phyloP scores from a whole-genome alignment of 2,888 invertebrate genomes.

The Luperina nickerlii region DNA sequence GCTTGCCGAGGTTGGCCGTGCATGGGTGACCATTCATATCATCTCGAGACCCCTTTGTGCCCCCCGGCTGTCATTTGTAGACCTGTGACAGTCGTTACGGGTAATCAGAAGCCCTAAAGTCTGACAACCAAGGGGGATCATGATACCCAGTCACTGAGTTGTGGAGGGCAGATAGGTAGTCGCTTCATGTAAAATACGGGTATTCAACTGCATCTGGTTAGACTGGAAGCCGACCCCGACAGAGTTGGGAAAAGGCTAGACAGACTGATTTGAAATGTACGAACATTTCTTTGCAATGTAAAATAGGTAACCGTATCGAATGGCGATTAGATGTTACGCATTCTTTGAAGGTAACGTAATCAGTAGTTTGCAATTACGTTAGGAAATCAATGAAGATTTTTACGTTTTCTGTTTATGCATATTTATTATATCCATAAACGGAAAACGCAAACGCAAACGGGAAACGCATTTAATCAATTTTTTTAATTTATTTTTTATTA shows the following conservation, averaged over 20 bases:
- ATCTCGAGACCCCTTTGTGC: neutral
- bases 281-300: neutral
- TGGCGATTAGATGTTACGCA: neutral
- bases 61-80: no score
- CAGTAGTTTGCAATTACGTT: neutral
- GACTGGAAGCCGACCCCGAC: neutral
- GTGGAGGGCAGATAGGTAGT: no score
- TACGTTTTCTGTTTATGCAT: neutral
- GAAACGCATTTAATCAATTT: no score
- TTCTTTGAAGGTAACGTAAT: neutral
- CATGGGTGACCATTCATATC: neutral
- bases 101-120: neutral
- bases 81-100: neutral
- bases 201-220: neutral
- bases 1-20: neutral
- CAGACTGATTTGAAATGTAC: neutral
- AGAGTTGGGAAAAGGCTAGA: neutral
- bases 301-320: neutral
- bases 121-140: neutral
- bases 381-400: neutral
- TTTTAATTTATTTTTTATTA: no score
- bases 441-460: no score
- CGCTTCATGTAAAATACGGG: neutral
- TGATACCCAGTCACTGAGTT: neutral
- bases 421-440: no score